Conservation (phyloP, 2,888 invertebrate species). For the Cetonia aurata region DNA sequence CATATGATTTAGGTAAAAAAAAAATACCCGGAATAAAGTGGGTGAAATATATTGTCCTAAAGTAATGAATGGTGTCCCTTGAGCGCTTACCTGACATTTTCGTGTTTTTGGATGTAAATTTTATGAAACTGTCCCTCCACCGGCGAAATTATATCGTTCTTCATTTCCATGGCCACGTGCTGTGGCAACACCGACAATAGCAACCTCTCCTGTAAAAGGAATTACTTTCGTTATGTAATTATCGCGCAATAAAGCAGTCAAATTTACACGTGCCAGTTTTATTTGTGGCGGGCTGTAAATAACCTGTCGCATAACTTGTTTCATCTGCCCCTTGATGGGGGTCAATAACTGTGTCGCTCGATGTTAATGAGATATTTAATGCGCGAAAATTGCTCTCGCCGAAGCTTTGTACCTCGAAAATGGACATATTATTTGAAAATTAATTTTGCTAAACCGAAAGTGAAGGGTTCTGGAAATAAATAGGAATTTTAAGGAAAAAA, state of each 20-base stretch:
- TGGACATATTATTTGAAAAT: too few species aligned
- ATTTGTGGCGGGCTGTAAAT: constrained; percentile 19
- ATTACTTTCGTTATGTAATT: constrained; percentile 34
- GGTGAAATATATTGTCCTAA: neutral
- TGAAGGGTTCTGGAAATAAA: too few species aligned
- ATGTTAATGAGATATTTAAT: constrained; percentile 13
- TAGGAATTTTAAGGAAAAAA: too few species aligned
- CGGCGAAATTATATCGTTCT: constrained; percentile 90
- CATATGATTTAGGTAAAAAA: too few species aligned
- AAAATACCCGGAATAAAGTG: too few species aligned
- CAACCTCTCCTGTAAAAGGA: constrained; percentile 78
- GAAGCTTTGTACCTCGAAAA: too few species aligned
- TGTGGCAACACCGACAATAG: constrained; percentile 90
- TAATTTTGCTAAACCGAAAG: too few species aligned
- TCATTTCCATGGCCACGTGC: constrained; percentile 95
- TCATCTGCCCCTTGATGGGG: neutral
- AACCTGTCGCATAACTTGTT: constrained; percentile 5
- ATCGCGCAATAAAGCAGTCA: constrained; percentile 15
- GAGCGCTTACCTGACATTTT: constrained; percentile 85
- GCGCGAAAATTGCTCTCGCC: neutral
- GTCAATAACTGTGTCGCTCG: constrained; percentile 1
- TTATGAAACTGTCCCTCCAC: constrained; percentile 94
- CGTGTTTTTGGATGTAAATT: constrained; percentile 94
- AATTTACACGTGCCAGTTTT: constrained; percentile 8
- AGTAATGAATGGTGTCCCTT: neutral